Percentiles rank a stretch among this genome's conserved stretches.
phyloP scores from a whole-genome alignment of 2,113 vertebrate species.

The Neogale vison region DNA sequence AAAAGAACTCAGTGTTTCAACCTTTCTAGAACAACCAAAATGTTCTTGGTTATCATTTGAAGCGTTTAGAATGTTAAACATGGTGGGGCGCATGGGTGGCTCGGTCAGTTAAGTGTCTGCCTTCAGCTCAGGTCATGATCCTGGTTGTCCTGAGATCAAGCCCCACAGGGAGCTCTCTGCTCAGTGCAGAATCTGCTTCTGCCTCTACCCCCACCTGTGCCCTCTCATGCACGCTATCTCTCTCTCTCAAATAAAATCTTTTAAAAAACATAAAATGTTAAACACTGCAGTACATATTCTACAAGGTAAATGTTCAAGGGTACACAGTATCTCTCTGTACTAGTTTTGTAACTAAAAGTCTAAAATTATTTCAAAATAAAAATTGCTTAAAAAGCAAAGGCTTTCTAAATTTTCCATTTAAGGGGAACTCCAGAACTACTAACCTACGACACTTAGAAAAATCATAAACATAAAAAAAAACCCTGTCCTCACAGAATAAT shows the following conservation, averaged over 20 bases:
- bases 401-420: conserved; percentile 12
- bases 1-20: neutral
- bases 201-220: no score
- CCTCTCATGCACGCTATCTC: no score
- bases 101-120: no score
- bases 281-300: conserved; percentile 34
- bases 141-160: neutral
- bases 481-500: conserved; percentile 7
- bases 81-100: no score
- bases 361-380: conserved; percentile 51
- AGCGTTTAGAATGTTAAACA: neutral
- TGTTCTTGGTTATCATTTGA: conserved; percentile 35
- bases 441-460: conserved; percentile 35
- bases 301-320: neutral
- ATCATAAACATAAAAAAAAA: conserved; percentile 41
- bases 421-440: conserved; percentile 24
- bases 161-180: no score
- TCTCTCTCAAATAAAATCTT: no score
- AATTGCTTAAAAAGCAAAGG: neutral
- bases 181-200: no score
- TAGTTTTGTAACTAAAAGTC: conserved; percentile 10
- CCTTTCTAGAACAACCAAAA: conserved; percentile 10
- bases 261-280: no score
- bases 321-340: neutral
- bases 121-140: neutral